Percentiles rank a stretch among this genome's conserved stretches.
Conservation (phyloP, 1,140 invertebrate species). For the Rhagoletis zephyria region DNA sequence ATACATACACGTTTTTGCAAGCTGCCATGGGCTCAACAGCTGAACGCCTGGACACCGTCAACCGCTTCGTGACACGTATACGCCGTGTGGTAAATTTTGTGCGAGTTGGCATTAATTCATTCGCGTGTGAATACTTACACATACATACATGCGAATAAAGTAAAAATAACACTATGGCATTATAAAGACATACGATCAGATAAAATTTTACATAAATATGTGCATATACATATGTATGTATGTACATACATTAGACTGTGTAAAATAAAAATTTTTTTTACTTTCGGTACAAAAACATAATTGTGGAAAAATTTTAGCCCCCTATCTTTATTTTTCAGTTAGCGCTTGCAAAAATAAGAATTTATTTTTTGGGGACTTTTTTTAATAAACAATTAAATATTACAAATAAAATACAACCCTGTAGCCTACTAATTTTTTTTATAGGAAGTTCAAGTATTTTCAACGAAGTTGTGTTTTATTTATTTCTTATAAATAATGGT, state of each 20-base stretch:
- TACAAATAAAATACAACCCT: no score
- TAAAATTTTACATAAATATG: neutral
- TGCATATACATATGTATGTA: neutral
- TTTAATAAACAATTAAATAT: no score
- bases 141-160: no score
- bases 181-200: neutral
- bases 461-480: no score
- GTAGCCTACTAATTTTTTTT: no score
- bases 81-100: constrained; percentile 6
- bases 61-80: constrained; percentile 32
- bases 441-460: no score
- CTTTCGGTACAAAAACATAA: no score
- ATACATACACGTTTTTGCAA: neutral
- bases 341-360: no score
- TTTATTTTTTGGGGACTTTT: no score
- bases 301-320: no score
- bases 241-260: neutral
- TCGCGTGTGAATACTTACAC: neutral
- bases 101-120: neutral
- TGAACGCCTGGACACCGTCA: neutral
- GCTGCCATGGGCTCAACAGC: constrained; percentile 3
- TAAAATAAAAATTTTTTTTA: neutral
- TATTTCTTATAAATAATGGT: no score
- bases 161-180: neutral
- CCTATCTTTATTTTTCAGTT: no score